A percentile compares a stretch with the other conserved stretches of the same genome.
phyloP scores from a whole-genome alignment of 2,888 invertebrate genomes.

The Piscicola geometra region DNA sequence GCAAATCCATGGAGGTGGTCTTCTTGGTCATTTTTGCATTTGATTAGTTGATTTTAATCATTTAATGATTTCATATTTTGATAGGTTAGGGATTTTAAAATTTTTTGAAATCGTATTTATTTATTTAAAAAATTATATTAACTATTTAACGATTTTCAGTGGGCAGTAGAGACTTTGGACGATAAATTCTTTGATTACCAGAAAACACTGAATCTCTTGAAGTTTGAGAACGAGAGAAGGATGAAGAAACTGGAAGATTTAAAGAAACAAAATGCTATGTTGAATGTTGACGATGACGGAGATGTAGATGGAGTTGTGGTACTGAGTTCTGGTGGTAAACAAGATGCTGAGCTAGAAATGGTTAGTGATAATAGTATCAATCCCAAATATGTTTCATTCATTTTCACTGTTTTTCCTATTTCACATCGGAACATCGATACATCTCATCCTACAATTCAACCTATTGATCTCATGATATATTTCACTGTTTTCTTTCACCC shows the following conservation, averaged over 20 bases:
- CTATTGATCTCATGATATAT: no score
- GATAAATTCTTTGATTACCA: conserved; percentile 7
- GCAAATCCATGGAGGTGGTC: no score
- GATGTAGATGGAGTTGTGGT: not conserved
- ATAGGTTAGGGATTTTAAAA: no score
- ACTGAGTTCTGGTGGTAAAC: no score
- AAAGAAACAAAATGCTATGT: not conserved
- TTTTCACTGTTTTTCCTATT: no score
- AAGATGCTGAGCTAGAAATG: not conserved
- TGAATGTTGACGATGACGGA: not conserved
- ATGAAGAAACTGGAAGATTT: not conserved
- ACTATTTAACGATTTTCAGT: not conserved
- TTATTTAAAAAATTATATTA: not conserved
- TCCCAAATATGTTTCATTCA: no score
- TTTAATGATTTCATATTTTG: not conserved
- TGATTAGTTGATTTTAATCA: no score
- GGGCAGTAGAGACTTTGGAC: not conserved
- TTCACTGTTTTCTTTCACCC: conserved; percentile 38
- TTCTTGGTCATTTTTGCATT: no score
- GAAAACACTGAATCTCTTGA: not conserved
- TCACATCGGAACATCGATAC: no score
- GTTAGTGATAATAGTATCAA: no score
- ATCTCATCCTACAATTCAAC: no score
- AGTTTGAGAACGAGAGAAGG: conserved; percentile 15
- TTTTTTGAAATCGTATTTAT: no score